Conservation (phyloP, 2,113 vertebrate species). For the Leptosomus discolor region DNA sequence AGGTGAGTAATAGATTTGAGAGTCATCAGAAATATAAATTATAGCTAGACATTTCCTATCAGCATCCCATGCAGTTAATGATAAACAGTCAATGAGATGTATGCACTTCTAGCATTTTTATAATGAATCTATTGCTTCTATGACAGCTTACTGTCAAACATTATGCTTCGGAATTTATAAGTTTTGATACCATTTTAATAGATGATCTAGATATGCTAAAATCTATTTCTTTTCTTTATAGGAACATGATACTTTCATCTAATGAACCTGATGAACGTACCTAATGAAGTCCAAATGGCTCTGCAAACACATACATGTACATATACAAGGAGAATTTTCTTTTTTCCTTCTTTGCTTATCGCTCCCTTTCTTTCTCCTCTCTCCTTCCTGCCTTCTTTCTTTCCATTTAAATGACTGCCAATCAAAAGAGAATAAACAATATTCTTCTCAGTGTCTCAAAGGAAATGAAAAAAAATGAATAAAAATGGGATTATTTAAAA, state of each 20-base stretch:
- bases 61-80: conserved; percentile 74
- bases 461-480: neutral
- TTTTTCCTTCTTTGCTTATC: neutral
- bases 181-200: conserved; percentile 71
- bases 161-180: conserved; percentile 75
- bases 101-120: conserved; percentile 77
- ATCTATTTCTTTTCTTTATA: conserved; percentile 41
- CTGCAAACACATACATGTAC: neutral
- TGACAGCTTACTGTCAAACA: conserved; percentile 78
- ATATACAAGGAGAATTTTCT: neutral
- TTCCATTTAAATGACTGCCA: neutral
- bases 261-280: neutral
- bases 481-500: neutral
- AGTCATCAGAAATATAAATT: conserved; percentile 80
- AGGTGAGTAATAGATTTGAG: conserved; percentile 80
- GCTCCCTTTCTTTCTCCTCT: neutral
- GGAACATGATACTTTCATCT: neutral
- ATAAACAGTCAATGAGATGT: conserved; percentile 81
- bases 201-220: conserved; percentile 61
- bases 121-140: conserved; percentile 78
- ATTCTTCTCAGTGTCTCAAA: neutral
- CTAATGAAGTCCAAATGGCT: neutral
- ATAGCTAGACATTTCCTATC: conserved; percentile 77
- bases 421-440: neutral
- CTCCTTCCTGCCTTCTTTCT: neutral